Conservation (phyloP, 2,888 invertebrate species). For the Spicauda simplicius region DNA sequence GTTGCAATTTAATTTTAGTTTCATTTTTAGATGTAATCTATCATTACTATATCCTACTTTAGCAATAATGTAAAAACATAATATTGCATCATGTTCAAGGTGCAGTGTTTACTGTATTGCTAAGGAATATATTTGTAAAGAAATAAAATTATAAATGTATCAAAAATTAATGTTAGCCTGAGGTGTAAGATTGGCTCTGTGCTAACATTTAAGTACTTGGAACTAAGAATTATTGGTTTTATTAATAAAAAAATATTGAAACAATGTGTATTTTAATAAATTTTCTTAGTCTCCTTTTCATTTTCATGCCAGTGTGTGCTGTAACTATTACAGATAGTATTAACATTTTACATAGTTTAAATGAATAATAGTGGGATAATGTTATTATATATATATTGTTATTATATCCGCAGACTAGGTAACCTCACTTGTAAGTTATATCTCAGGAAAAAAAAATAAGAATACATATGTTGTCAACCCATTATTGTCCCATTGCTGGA, state of each 20-base stretch:
- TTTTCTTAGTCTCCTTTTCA: too few species aligned
- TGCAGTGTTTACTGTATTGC: slow-evolving; percentile 15
- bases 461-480: too few species aligned
- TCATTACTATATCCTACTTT: slow-evolving; percentile 7
- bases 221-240: slow-evolving; percentile 62
- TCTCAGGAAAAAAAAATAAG: too few species aligned
- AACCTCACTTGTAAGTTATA: too few species aligned
- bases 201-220: slow-evolving; percentile 40
- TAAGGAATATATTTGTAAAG: slow-evolving; percentile 33
- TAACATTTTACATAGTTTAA: too few species aligned
- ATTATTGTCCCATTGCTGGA: too few species aligned
- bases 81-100: background rate
- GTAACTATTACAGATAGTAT: too few species aligned
- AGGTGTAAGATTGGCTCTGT: background rate
- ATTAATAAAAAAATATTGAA: slow-evolving; percentile 59
- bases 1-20: slow-evolving; percentile 2
- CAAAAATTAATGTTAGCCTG: slow-evolving; percentile 6
- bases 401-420: too few species aligned
- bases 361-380: too few species aligned
- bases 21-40: slow-evolving; percentile 3
- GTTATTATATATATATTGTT: too few species aligned
- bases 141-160: slow-evolving; percentile 13
- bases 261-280: slow-evolving; percentile 32
- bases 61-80: background rate
- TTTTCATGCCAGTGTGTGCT: too few species aligned